Base-by-base conservation (phyloP, 2,113 vertebrate species). In the Pelvicachromis taeniatus region DNA sequence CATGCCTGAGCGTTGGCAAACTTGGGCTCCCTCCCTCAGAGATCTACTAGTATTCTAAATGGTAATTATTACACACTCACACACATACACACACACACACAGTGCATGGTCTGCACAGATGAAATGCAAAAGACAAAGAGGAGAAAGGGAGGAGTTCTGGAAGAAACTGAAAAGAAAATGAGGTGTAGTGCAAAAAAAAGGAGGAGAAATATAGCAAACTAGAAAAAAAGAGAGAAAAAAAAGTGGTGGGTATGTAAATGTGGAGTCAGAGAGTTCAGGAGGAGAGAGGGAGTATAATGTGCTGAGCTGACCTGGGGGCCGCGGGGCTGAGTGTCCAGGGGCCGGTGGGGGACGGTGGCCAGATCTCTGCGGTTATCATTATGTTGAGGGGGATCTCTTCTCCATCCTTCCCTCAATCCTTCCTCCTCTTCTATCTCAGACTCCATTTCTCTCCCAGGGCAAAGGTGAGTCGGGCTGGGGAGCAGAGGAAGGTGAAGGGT, bases 11-110 rank as follows among this genome's bases (percentile, higher is more conserved):
- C 81, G 88, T 93, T 92, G 91, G 93, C 93, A 95, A 95, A 95
- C 93, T 92, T 91, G 77, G 83, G 79, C 88, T 86, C 82, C 79
- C 90, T 93, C 92, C 94, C 92, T 94, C 87, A 85, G 94, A 96
- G 94, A 96, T 89, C 89, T 89, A 88, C 88, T 89, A 95, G 92
- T 96, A 94, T 96, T 97, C 96, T 96, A 96, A 97, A 96, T 96
- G 95, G 95, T 96, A 96, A 96, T 97, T 96, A 96, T 92, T 85
- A 93, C 85, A 88, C 86, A 80, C 73, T 78, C 81, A 83, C 75
- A 91, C 87, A 89, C 61, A 65, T 78, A 82, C 85, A 35, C 77
- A 80, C 84, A 65, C 78, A 92, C 59, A 88, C 85, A 81, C 87
- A 87, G 75, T 56, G 53, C 87, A 63, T 85, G 80, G 87, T 93